Base-by-base conservation (phyloP, 2,113 vertebrate species). In the Hippocampus guttulatus region DNA sequence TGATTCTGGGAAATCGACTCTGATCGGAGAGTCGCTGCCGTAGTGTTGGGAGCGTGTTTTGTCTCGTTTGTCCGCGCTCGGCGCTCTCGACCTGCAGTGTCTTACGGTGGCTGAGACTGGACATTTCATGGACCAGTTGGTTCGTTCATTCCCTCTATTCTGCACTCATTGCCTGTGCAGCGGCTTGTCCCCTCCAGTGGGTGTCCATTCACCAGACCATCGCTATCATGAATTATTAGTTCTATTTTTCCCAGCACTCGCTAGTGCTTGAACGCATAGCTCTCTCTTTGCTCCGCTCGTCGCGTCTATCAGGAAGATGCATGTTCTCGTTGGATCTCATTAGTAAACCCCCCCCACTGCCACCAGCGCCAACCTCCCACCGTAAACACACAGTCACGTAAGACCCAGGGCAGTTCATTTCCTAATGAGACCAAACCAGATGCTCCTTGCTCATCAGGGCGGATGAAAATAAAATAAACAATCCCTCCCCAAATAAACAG, bases 351-450 rank as follows among this genome's bases (percentile, higher is more conserved):
- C n/a, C 64, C 63, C 20, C 33, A 38, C 33, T 38, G 5, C 5
- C 33, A 38, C 33, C 33, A 38, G 4, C 30, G 30, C 30, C 30
- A 33, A 33, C 30, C 30, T 38, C n/a, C 61, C 67, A 78, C 73
- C 69, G 76, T 86, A 84, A 90, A 89, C 77, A 81, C 52, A 66
- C 38, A 65, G 79, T 77, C 68, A 57, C 58, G 81, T 69, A 76
- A 63, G n/a, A 67, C 80, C 84, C 7, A 60, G 47, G 76, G 89
- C 76, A 69, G 77, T 83, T 77, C 27, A 66, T 76, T 67, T 45
- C 74, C 76, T 89, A 88, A 90, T 85, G 81, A 88, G 77, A 73
- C 63, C 73, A 68, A 62, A 83, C 82, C 86, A 88, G 83, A 84
- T 86, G 83, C 83, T 84, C 68, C 75, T 77, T 68, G 71, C 77